Conservation (phyloP, 2,797 vertebrate genomes). For the Eidolon dupreanum region DNA sequence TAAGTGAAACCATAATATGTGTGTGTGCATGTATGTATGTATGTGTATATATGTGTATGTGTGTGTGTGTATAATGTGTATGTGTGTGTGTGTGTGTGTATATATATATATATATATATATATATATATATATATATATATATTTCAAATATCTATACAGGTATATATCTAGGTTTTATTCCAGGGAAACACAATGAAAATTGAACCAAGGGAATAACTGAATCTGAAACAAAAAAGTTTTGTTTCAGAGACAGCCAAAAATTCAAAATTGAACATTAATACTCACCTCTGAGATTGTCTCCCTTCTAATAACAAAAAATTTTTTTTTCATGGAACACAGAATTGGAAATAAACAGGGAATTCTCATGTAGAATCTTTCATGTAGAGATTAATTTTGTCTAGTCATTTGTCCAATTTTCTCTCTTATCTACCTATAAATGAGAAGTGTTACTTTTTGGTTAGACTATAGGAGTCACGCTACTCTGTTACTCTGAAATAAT, state of each 20-base stretch:
- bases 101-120: too few relatives aligned
- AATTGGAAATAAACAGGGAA: neutral
- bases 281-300: neutral
- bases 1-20: neutral
- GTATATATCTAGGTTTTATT: neutral
- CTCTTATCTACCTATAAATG: neutral
- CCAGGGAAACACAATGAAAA: slow-evolving; percentile 8
- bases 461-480: neutral
- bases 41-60: too few relatives aligned
- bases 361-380: neutral
- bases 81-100: too few relatives aligned
- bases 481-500: neutral
- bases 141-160: neutral
- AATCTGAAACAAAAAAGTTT: neutral
- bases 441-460: neutral
- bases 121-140: too few relatives aligned
- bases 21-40: too few relatives aligned
- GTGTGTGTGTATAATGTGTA: too few relatives aligned
- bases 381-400: neutral
- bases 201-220: neutral
- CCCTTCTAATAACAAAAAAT: neutral
- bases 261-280: slow-evolving; percentile 5
- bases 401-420: neutral
- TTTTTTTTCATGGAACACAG: neutral
- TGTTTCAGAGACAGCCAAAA: neutral